Evolutionary conservation across 2,888 invertebrate species (phyloP).

Genomic region (Lasioglossum calceatum): DNA sequence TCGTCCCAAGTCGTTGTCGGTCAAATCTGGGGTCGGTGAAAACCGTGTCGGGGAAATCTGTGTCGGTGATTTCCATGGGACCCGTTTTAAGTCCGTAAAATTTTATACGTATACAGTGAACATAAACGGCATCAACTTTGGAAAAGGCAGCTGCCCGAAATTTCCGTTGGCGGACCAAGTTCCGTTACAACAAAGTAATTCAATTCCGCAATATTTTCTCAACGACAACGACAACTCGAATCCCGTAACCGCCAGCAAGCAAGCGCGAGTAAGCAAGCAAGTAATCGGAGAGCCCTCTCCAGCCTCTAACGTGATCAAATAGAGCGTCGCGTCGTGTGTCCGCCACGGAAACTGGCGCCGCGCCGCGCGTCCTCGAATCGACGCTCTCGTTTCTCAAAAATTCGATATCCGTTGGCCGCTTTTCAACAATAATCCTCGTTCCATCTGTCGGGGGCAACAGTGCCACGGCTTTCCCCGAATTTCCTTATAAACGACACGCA

Average conservation of each 20-base stretch:
- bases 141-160: background rate
- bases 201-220: background rate
- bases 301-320: background rate
- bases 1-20: no score
- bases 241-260: constrained; percentile 7
- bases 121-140: no score
- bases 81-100: background rate
- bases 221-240: background rate
- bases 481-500: constrained; percentile 19
- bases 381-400: background rate
- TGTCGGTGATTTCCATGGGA: no score
- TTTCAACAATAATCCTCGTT: constrained; percentile 31
- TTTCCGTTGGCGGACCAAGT: background rate
- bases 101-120: background rate
- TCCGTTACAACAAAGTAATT: background rate
- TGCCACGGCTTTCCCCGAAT: constrained; percentile 22
- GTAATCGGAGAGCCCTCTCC: background rate
- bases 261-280: background rate
- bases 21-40: no score
- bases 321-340: background rate
- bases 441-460: constrained; percentile 40
- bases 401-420: constrained; percentile 32
- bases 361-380: background rate
- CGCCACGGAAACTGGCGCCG: background rate
- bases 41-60: no score